Conservation (phyloP, 2,888 invertebrate genomes). For the Amphipoea oculea region DNA sequence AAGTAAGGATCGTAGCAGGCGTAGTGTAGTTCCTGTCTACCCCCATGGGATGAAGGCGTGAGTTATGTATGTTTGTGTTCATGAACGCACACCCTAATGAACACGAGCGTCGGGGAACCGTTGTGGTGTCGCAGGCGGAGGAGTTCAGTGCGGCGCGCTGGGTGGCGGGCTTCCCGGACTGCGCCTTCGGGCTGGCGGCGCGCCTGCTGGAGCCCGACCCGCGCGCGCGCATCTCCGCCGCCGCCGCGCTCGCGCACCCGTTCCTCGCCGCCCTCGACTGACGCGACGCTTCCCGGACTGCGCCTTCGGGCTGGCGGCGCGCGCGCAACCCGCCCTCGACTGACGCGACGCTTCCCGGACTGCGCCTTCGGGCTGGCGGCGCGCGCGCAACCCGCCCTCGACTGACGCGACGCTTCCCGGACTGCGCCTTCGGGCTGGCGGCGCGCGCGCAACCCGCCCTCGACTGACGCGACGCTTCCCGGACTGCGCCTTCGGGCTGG, state of each 20-base stretch:
- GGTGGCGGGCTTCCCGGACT: constrained; percentile 91
- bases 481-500: no score
- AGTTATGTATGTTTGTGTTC: background rate
- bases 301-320: constrained; percentile 68
- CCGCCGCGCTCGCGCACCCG: constrained; percentile 93
- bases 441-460: no score
- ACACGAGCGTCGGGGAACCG: background rate
- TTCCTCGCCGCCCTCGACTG: constrained; percentile 88
- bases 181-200: constrained; percentile 93
- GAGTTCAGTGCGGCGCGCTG: constrained; percentile 48
- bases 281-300: constrained; percentile 90
- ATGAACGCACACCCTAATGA: background rate
- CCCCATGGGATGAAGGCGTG: background rate
- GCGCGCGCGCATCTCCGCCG: constrained; percentile 93
- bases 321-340: constrained; percentile 77
- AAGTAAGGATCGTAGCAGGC: background rate
- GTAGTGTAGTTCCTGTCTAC: background rate
- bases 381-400: no score
- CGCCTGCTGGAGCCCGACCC: constrained; percentile 95
- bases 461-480: no score
- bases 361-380: no score
- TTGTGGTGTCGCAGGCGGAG: constrained; percentile 68
- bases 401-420: no score
- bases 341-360: no score
- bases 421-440: no score